These are phyloP conservation scores for Zosterops pallidus DNA, from an alignment of 2,113 vertebrate species.

Conservation along the genomic window DNA sequence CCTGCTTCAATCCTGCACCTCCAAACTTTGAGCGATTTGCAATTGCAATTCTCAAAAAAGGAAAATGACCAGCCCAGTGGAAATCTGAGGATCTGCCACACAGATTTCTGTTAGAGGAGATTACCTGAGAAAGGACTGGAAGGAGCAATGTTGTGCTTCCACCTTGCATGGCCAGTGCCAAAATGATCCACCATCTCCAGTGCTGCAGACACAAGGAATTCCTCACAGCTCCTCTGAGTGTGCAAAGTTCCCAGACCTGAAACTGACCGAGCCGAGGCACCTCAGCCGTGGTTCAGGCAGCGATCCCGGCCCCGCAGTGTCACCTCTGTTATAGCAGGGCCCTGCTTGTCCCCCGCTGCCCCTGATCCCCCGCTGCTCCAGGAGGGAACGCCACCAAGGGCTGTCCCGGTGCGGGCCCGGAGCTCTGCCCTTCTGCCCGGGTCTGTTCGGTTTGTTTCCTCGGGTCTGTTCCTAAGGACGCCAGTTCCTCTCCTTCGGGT, in stretches of 20 bases:
- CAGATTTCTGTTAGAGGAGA: not conserved
- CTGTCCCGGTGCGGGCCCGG: no score
- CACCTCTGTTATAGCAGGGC: fast-evolving
- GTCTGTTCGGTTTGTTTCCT: not conserved
- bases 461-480: not conserved
- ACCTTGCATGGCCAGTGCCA: not conserved
- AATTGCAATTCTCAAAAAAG: not conserved
- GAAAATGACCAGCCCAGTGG: not conserved
- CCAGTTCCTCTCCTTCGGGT: fast-evolving
- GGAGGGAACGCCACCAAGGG: fast-evolving
- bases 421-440: not conserved
- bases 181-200: not conserved
- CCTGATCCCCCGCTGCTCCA: not conserved
- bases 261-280: fast-evolving
- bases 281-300: not conserved
- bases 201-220: not conserved
- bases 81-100: not conserved
- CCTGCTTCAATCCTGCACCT: not conserved
- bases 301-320: not conserved
- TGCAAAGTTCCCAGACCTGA: not conserved
- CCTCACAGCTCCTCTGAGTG: fast-evolving
- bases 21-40: not conserved
- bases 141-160: not conserved
- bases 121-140: not conserved
- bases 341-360: not conserved